These are phyloP conservation scores for Iselma pallidipennis DNA, from an alignment of 2,888 invertebrate genomes.

Conservation along the genomic window DNA sequence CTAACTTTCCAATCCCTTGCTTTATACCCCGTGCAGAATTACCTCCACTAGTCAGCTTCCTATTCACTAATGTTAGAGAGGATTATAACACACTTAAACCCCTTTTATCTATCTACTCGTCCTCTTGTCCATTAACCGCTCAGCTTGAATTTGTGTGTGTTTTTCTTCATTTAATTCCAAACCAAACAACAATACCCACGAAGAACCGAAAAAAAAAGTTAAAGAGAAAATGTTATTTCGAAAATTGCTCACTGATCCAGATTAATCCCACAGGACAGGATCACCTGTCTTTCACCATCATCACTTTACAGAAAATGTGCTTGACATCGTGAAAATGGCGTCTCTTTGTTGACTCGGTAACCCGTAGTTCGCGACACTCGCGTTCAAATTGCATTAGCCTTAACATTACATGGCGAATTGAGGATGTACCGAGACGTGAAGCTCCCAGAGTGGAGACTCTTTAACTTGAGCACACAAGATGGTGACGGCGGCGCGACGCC, in stretches of 20 bases:
- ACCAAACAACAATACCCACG: neutral
- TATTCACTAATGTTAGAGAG: slow-evolving; percentile 52
- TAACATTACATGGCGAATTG: slow-evolving; percentile 61
- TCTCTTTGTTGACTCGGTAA: slow-evolving; percentile 55
- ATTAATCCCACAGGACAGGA: slow-evolving; percentile 17
- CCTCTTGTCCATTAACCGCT: slow-evolving; percentile 47
- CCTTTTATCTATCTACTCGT: slow-evolving; percentile 49
- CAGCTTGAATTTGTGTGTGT: neutral
- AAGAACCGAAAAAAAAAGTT: neutral
- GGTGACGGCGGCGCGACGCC: slow-evolving; percentile 43
- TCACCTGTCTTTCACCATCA: neutral
- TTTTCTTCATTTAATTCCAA: neutral
- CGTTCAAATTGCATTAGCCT: slow-evolving; percentile 60
- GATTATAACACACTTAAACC: slow-evolving; percentile 56
- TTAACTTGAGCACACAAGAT: slow-evolving; percentile 48
- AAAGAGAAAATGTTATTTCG: neutral
- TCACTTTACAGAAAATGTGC: slow-evolving; percentile 7
- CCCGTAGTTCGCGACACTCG: slow-evolving; percentile 55
- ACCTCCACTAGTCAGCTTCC: slow-evolving; percentile 29
- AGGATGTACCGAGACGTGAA: slow-evolving; percentile 59
- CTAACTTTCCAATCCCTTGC: slow-evolving; percentile 37
- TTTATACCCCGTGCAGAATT: slow-evolving; percentile 31
- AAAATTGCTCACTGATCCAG: slow-evolving; percentile 11
- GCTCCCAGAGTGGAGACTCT: slow-evolving; percentile 40
- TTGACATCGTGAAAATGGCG: slow-evolving; percentile 51